Conservation (phyloP, 2,888 invertebrate genomes). For the Philereme transversata region DNA sequence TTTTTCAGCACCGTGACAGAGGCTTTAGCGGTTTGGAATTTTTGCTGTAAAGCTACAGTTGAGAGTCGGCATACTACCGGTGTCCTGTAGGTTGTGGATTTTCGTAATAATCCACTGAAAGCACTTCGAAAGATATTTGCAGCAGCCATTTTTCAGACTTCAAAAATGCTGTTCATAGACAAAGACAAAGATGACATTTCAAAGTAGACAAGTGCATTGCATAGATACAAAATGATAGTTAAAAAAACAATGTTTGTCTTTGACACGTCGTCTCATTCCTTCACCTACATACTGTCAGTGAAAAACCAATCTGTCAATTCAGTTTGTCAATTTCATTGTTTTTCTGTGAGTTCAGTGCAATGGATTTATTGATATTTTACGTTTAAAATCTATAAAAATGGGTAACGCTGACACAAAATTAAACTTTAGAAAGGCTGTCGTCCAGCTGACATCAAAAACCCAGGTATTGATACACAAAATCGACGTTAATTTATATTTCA, state of each 20-base stretch:
- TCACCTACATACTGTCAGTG: slow-evolving; percentile 30
- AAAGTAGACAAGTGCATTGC: neutral
- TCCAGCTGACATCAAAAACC: slow-evolving; percentile 97
- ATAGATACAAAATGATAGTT: neutral
- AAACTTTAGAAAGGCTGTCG: slow-evolving; percentile 98
- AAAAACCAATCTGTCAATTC: slow-evolving; percentile 14
- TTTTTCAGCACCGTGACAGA: slow-evolving; percentile 53
- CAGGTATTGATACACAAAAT: slow-evolving; percentile 86
- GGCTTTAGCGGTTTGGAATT: slow-evolving; percentile 61
- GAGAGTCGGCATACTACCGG: slow-evolving; percentile 76
- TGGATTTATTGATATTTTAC: slow-evolving; percentile 59
- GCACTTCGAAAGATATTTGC: slow-evolving; percentile 75
- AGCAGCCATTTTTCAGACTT: slow-evolving; percentile 77
- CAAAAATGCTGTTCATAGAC: slow-evolving; percentile 44
- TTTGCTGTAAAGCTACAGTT: slow-evolving; percentile 70
- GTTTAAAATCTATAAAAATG: slow-evolving; percentile 85
- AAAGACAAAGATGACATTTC: neutral
- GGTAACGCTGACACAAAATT: slow-evolving; percentile 99
- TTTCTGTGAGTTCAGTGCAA: slow-evolving; percentile 59
- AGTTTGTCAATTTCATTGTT: slow-evolving; percentile 51
- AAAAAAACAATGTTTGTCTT: slow-evolving; percentile 36
- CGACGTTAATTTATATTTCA: slow-evolving; percentile 33
- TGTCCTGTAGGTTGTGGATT: slow-evolving; percentile 65
- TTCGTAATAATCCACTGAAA: slow-evolving; percentile 74
- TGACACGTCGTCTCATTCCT: slow-evolving; percentile 41